Percentiles rank a stretch among this genome's conserved stretches.
These are phyloP conservation scores for Eriocheir sinensis DNA, from an alignment of 1,140 invertebrate species.

Conservation along the genomic window DNA sequence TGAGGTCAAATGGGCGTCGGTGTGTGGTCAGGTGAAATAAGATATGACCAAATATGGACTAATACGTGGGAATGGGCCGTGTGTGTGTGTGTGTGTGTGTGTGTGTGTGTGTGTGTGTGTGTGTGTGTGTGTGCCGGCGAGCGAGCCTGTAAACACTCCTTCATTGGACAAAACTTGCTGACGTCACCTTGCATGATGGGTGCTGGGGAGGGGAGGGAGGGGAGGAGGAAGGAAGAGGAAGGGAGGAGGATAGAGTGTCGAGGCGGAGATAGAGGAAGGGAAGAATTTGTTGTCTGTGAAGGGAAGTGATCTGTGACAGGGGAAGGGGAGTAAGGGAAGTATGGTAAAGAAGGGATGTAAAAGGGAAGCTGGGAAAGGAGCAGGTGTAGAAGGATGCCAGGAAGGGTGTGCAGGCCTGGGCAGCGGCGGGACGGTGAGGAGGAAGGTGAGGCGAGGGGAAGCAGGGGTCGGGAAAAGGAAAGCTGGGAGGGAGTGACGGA, in stretches of 20 bases:
- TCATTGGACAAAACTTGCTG: too few species aligned
- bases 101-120: too few species aligned
- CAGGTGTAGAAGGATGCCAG: background rate
- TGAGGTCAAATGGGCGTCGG: too few species aligned
- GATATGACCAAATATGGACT: too few species aligned
- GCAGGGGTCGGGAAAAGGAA: background rate
- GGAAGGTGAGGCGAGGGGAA: background rate
- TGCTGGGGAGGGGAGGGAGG: background rate
- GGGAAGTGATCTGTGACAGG: too few species aligned
- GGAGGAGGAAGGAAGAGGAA: background rate
- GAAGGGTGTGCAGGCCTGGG: background rate
- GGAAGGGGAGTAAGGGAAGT: background rate
- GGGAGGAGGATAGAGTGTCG: background rate
- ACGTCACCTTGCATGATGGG: background rate
- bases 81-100: too few species aligned
- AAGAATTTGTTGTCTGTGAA: too few species aligned
- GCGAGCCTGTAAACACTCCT: too few species aligned
- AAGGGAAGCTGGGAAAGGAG: background rate
- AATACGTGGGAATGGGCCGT: too few species aligned
- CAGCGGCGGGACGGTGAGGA: background rate
- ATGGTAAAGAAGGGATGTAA: background rate
- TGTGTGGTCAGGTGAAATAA: too few species aligned
- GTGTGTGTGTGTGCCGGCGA: too few species aligned
- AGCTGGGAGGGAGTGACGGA: background rate
- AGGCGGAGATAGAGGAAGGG: too few species aligned